A percentile compares a stretch with the other conserved stretches of the same genome.
Conservation (phyloP, 2,113 vertebrate genomes). For the Atlantisia rogersi region DNA sequence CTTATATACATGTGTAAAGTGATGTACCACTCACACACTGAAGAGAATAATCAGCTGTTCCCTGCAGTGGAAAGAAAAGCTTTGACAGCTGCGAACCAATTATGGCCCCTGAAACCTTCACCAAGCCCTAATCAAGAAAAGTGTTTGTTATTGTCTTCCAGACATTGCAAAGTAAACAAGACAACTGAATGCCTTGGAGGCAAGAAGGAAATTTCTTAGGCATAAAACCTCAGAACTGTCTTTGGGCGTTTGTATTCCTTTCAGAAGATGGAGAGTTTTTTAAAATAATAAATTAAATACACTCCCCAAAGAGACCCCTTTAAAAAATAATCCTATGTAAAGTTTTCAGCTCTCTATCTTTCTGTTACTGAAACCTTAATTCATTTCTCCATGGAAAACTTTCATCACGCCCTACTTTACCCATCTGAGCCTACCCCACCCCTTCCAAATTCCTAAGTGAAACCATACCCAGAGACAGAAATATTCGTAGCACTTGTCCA, state of each 20-base stretch:
- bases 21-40: neutral
- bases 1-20: neutral
- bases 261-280: neutral
- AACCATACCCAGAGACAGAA: constrained; percentile 35
- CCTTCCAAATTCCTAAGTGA: constrained; percentile 54
- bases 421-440: neutral
- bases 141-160: constrained; percentile 47
- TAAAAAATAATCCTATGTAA: neutral
- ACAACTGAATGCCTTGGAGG: neutral
- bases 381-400: constrained; percentile 12
- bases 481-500: constrained; percentile 31
- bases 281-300: constrained; percentile 8
- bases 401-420: neutral
- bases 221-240: neutral
- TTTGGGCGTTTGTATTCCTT: neutral
- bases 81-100: constrained; percentile 57
- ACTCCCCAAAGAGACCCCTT: neutral
- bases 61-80: constrained; percentile 8
- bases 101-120: constrained; percentile 39
- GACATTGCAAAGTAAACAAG: constrained; percentile 45
- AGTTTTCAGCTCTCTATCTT: neutral
- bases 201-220: constrained; percentile 1
- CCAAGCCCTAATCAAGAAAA: constrained; percentile 26
- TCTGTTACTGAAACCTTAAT: constrained; percentile 9
- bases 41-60: constrained; percentile 56